phyloP scores from a whole-genome alignment of 1,140 invertebrate species.

The Nephotettix cincticeps region DNA sequence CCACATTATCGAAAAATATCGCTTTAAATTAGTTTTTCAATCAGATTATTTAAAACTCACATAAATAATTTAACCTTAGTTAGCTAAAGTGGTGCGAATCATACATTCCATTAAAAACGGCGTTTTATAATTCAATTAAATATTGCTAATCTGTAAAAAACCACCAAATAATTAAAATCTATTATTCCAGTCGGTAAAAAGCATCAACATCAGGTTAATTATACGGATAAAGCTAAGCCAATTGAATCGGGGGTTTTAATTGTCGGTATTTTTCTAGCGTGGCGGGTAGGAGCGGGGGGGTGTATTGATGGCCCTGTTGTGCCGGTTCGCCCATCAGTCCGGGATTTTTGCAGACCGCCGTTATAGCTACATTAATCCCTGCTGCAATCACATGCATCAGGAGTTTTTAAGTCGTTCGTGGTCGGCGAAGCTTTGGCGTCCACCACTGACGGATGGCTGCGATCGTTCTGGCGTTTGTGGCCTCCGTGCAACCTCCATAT shows the following conservation, averaged over 20 bases:
- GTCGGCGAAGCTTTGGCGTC: not conserved
- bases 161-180: no score
- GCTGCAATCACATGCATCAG: conserved; percentile 10
- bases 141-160: no score
- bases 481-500: no score
- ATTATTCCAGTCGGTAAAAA: not conserved
- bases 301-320: conserved; percentile 4
- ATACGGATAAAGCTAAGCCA: not conserved
- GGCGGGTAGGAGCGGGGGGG: not conserved
- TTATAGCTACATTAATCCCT: conserved; percentile 10
- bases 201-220: not conserved
- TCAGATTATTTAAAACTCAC: no score
- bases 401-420: conserved; percentile 10
- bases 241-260: conserved; percentile 3
- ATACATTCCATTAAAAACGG: no score
- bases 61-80: no score
- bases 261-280: not conserved
- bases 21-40: no score
- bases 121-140: no score
- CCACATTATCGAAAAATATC: no score
- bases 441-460: no score
- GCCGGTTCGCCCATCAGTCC: not conserved
- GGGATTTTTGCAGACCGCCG: not conserved
- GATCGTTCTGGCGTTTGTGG: no score
- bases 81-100: no score